Evolutionary conservation across 1,140 invertebrate species (phyloP).

Genomic region (Cardiocondyla obscurior): DNA sequence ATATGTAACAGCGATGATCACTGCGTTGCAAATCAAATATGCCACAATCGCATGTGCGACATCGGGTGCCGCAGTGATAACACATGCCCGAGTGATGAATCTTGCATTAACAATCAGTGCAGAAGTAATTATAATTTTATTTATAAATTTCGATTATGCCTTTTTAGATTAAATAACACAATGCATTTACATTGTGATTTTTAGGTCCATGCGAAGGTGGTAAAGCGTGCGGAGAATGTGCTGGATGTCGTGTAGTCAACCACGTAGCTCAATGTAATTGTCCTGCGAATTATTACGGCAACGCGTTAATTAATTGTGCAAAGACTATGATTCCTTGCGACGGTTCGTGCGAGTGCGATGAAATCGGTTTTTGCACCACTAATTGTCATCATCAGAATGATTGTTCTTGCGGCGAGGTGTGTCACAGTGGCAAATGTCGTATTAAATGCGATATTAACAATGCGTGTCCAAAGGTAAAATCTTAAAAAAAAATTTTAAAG

Average conservation of each 20-base stretch:
- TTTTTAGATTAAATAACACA: not conserved
- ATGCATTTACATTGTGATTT: constrained; percentile 66
- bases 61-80: constrained; percentile 92
- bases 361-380: constrained; percentile 90
- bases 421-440: constrained; percentile 86
- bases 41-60: constrained; percentile 93
- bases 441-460: constrained; percentile 85
- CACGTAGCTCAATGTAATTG: constrained; percentile 94
- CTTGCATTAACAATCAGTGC: constrained; percentile 93
- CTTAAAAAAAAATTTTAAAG: not conserved
- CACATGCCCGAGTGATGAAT: constrained; percentile 89
- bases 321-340: constrained; percentile 88
- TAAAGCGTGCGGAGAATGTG: constrained; percentile 91
- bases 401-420: constrained; percentile 91
- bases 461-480: constrained; percentile 81
- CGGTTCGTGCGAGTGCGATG: constrained; percentile 89
- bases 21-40: constrained; percentile 92
- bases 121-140: constrained; percentile 85
- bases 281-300: constrained; percentile 90
- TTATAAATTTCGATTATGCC: not conserved
- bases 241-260: constrained; percentile 91
- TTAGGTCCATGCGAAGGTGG: constrained; percentile 90
- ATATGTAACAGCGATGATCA: constrained; percentile 93
- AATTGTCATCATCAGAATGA: constrained; percentile 87
- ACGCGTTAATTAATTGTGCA: constrained; percentile 90